Evolutionary conservation across 2,797 vertebrate species (phyloP).

Genomic region (Arrhamphus sclerolepis): DNA sequence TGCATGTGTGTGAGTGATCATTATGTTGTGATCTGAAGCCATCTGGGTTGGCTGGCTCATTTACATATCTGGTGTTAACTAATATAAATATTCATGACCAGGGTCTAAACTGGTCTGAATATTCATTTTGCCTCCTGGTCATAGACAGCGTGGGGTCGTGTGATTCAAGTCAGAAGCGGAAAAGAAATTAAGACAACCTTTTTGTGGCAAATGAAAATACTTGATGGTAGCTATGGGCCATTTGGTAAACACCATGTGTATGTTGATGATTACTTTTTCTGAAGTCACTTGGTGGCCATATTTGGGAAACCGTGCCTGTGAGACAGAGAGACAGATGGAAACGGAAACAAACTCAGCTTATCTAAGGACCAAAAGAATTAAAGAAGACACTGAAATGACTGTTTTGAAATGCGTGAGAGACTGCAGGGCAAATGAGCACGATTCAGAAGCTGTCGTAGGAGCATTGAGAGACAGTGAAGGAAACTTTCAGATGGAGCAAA

Average conservation of each 20-base stretch:
- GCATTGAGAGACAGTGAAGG: slow-evolving; percentile 1
- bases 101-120: slow-evolving; percentile 65
- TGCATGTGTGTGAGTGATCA: slow-evolving; percentile 52
- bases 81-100: slow-evolving; percentile 71
- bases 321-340: slow-evolving; percentile 36
- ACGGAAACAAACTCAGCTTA: slow-evolving; percentile 19
- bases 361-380: slow-evolving; percentile 14
- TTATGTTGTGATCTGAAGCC: slow-evolving; percentile 70
- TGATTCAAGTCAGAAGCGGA: slow-evolving; percentile 59
- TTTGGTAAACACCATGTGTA: slow-evolving; percentile 26
- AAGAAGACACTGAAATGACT: slow-evolving; percentile 12
- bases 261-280: slow-evolving; percentile 34
- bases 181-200: slow-evolving; percentile 55
- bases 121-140: slow-evolving; percentile 68
- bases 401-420: slow-evolving; percentile 1
- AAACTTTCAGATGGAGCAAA: background rate
- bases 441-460: slow-evolving; percentile 6
- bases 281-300: slow-evolving; percentile 21
- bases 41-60: slow-evolving; percentile 69
- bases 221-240: slow-evolving; percentile 33
- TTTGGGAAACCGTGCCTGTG: slow-evolving; percentile 17
- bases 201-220: slow-evolving; percentile 40
- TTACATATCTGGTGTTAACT: slow-evolving; percentile 71
- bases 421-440: slow-evolving; percentile 13
- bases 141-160: slow-evolving; percentile 50